phyloP scores from a whole-genome alignment of 2,797 vertebrate species.

The Lophotriccus pileatus region DNA sequence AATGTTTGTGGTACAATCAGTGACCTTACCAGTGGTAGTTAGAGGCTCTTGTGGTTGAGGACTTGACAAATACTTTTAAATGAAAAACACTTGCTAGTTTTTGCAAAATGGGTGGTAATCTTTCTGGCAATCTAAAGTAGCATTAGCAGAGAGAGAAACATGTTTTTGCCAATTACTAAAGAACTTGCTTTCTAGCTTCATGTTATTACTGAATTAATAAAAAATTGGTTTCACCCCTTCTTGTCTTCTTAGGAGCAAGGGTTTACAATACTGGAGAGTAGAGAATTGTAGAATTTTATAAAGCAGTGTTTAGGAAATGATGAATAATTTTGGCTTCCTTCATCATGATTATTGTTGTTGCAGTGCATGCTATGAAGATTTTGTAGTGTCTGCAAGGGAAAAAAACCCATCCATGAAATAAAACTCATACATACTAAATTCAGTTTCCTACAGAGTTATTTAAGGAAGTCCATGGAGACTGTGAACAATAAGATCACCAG shows the following conservation, averaged over 20 bases:
- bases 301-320: not conserved
- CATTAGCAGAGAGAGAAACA: not conserved
- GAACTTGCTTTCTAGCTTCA: not conserved
- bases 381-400: not conserved
- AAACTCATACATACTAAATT: not conserved
- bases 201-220: not conserved
- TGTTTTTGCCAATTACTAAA: not conserved
- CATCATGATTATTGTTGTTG: not conserved
- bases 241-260: not conserved
- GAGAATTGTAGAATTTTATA: not conserved
- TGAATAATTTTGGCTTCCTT: not conserved
- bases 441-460: not conserved
- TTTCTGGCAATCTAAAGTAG: not conserved
- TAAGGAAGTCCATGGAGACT: not conserved
- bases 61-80: not conserved
- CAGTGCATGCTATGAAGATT: not conserved
- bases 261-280: not conserved
- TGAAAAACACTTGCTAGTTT: not conserved
- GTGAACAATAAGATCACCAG: not conserved
- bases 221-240: not conserved
- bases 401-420: not conserved
- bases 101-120: not conserved
- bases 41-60: slow-evolving; percentile 11
- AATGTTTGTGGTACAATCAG: not conserved
- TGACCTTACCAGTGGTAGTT: not conserved